Evolutionary conservation across 1,140 invertebrate species (phyloP).

Genomic region (Dinothrombium tinctorium): DNA sequence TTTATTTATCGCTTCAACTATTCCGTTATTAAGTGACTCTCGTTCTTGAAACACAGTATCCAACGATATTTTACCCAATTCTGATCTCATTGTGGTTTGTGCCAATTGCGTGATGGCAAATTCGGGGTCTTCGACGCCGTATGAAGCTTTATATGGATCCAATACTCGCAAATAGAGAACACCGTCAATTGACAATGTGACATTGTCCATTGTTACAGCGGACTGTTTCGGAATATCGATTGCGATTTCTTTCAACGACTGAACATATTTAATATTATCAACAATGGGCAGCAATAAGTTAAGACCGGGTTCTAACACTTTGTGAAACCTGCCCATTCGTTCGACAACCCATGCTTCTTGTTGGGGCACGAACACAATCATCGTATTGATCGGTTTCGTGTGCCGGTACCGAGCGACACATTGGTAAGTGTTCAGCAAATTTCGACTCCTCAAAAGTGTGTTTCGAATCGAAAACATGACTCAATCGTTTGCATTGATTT

Average conservation of each 20-base stretch:
- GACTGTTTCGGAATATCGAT: slow-evolving; percentile 97
- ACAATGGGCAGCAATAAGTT: slow-evolving; percentile 78
- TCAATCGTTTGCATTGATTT: too few species aligned
- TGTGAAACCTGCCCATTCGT: slow-evolving; percentile 88
- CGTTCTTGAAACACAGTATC: slow-evolving; percentile 92
- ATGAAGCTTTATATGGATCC: slow-evolving; percentile 83
- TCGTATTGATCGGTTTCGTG: slow-evolving; percentile 53
- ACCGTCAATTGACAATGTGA: slow-evolving; percentile 85
- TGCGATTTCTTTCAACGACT: slow-evolving; percentile 95
- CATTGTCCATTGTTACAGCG: slow-evolving; percentile 88
- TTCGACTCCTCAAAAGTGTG: too few species aligned
- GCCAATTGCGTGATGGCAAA: slow-evolving; percentile 97
- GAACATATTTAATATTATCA: slow-evolving; percentile 89
- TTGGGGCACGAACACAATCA: slow-evolving; percentile 92
- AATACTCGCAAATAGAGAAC: slow-evolving; percentile 82
- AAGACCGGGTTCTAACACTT: slow-evolving; percentile 46
- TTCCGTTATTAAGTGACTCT: slow-evolving; percentile 80
- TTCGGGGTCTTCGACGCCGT: slow-evolving; percentile 97
- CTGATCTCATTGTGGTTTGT: slow-evolving; percentile 96
- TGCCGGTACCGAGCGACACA: slow-evolving; percentile 8
- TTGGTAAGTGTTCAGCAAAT: too few species aligned
- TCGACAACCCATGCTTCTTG: slow-evolving; percentile 95
- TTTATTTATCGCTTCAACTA: slow-evolving; percentile 90
- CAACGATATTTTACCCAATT: slow-evolving; percentile 89
- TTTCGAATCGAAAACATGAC: too few species aligned